phyloP scores from a whole-genome alignment of 2,113 vertebrate species.

The Taurulus bubalis region DNA sequence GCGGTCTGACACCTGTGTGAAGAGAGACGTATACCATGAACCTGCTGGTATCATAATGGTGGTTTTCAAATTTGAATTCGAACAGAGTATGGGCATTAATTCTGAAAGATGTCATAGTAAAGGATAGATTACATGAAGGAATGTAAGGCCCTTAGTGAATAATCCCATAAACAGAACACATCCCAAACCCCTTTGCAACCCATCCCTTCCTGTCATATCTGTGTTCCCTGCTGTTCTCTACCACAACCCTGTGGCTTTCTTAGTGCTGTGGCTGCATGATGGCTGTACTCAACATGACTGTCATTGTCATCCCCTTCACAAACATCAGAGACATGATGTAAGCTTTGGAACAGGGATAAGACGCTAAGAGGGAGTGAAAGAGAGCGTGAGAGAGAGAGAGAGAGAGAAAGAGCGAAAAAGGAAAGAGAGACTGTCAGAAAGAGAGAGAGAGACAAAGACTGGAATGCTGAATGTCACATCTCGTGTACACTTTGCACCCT shows the following conservation, averaged over 20 bases:
- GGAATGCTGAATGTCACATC: conserved; percentile 32
- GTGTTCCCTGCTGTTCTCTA: conserved; percentile 47
- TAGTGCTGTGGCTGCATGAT: conserved; percentile 48
- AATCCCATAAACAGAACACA: conserved; percentile 45
- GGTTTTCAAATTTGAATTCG: not conserved
- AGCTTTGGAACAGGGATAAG: conserved; percentile 44
- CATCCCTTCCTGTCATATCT: conserved; percentile 52
- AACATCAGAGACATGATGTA: conserved; percentile 55
- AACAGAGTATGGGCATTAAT: not conserved
- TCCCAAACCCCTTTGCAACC: conserved; percentile 10
- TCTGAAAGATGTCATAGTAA: not conserved
- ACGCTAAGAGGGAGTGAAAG: conserved; percentile 20
- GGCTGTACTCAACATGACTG: conserved; percentile 58
- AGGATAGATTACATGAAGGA: conserved; percentile 5
- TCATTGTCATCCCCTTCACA: conserved; percentile 61
- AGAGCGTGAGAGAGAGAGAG: conserved; percentile 9
- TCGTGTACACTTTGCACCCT: conserved; percentile 44
- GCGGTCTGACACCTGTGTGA: conserved; percentile 92
- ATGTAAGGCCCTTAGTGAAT: conserved; percentile 19
- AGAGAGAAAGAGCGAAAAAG: conserved; percentile 10
- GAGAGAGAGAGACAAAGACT: conserved; percentile 38
- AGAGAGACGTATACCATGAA: conserved; percentile 20
- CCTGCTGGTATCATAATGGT: not conserved
- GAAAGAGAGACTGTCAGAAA: conserved; percentile 29
- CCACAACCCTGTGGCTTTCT: conserved; percentile 42